Evolutionary conservation across 2,113 vertebrate genomes (phyloP), one percentile per base, ranked within the genome.

Genomic region (Mesoclemmys tuberculata): DNA sequence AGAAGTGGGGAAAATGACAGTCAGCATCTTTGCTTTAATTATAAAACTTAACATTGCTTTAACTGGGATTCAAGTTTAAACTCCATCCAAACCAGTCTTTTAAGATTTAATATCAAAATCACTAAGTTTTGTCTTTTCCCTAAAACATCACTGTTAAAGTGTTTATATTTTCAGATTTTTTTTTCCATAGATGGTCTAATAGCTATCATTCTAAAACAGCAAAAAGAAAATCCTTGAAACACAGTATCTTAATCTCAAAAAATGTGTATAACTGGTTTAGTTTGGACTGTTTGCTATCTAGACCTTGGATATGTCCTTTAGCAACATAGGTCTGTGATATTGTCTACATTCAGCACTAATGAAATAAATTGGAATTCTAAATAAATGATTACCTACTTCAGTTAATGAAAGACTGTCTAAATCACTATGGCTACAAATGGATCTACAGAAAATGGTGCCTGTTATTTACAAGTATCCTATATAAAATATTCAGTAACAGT

Each of bases 1-100:
- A 26, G 89, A 61, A 95, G 84, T 74, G 93, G 51, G 41, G 71
- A 95, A 96, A 77, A 80, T 49, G 44, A 92, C 27, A 95, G 87
- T 95, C 90, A 93, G 12, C 92, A 78, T n/a, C 85, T 95, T 88
- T 96, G 29, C 44, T 94, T 94, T 7, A 87, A 86, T 51, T 93
- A 90, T 11, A 54, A 92, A 89, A 93, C 89, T 96, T 82, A 94
- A 64, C 10, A 82, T 83, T 91, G 81, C 54, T 94, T 95, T 80
- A 87, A 77, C 52, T 91, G 96, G 92, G 51, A 87, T 61, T 21
- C 31, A 68, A 79, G 88, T 93, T 48, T 1, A 4, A 8, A 35
- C 38, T 92, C 78, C 24, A 56, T 84, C 61, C 31, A 46, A 79
- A 79, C 54, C 48, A 80, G 55, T 21, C 22, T 84, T 22, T 68